Conservation (phyloP, 2,888 invertebrate species). For the Tipula lateralis region DNA sequence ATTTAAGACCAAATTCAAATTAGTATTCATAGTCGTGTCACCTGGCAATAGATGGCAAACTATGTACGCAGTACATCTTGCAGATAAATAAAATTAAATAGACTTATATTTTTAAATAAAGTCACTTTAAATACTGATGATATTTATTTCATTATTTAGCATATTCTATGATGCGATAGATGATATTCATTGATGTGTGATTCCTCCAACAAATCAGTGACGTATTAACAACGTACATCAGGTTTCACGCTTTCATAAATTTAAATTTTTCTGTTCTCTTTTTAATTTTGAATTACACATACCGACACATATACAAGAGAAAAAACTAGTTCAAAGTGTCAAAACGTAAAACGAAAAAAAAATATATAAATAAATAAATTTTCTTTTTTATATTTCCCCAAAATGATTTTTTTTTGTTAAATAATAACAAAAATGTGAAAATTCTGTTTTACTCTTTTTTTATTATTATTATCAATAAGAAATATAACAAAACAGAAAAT, state of each 20-base stretch:
- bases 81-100: too few species aligned
- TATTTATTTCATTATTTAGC: too few species aligned
- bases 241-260: slow-evolving; percentile 24
- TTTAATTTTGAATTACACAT: neutral
- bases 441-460: neutral
- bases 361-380: neutral
- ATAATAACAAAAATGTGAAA: neutral
- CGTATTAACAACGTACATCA: neutral
- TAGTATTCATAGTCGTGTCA: neutral
- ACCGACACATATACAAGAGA: neutral
- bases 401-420: neutral
- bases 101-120: neutral
- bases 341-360: neutral
- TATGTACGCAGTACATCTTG: neutral
- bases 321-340: slow-evolving; percentile 24
- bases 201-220: neutral
- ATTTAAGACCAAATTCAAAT: slow-evolving; percentile 9
- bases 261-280: neutral
- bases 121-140: neutral
- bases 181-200: neutral
- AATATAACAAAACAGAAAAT: neutral
- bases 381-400: neutral
- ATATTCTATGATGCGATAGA: too few species aligned
- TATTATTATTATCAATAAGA: slow-evolving; percentile 12
- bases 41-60: neutral